phyloP scores from a whole-genome alignment of 2,113 vertebrate species.

The Callithrix jacchus region DNA sequence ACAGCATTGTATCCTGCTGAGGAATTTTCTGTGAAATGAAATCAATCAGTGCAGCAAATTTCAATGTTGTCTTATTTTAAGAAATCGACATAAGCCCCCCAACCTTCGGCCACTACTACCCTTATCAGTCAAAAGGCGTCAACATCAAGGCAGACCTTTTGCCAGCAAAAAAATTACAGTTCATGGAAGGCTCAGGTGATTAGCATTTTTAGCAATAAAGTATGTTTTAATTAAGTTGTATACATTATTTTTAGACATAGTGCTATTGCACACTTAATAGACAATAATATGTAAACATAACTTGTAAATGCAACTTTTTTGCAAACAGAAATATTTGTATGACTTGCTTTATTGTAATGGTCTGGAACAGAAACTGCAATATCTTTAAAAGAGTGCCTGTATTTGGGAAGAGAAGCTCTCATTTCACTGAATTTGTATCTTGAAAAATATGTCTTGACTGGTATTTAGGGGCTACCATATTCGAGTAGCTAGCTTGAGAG shows the following conservation, averaged over 20 bases:
- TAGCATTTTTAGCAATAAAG: neutral
- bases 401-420: neutral
- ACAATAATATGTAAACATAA: neutral
- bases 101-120: neutral
- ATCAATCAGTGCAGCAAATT: neutral
- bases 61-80: neutral
- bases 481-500: neutral
- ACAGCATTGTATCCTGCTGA: neutral
- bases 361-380: neutral
- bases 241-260: neutral
- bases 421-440: conserved; percentile 25
- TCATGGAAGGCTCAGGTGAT: neutral
- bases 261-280: neutral
- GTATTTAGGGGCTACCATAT: neutral
- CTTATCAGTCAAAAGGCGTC: neutral
- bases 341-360: neutral
- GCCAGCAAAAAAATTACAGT: neutral
- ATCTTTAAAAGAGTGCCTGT: neutral
- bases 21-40: neutral
- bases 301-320: neutral
- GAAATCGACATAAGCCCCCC: neutral
- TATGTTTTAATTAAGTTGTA: neutral
- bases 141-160: neutral
- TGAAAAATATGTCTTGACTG: neutral
- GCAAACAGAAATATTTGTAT: neutral